Evolutionary conservation across 2,113 vertebrate species (phyloP), one percentile per base, ranked within the genome.

Genomic region (Okapia johnstoni): DNA sequence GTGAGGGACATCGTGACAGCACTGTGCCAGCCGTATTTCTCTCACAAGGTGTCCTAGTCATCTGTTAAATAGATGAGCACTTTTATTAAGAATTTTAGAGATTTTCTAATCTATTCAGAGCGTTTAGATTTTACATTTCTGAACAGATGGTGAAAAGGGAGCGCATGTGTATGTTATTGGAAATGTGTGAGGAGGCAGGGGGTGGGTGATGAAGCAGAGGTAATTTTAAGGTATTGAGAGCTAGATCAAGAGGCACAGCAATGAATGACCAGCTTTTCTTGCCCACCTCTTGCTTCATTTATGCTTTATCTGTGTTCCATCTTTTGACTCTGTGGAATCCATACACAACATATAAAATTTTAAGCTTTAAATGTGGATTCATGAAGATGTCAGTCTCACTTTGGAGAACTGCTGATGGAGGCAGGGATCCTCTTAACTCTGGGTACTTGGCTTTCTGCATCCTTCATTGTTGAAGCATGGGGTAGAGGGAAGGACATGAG

Each of bases 81-180:
- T 26, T 96, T 88, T 96, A 88, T 90, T 97, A 93, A 90, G 28
- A 16, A 1, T 54, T 89, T 40, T 28, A 96, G 66, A 97, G 58
- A 63, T 97, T 55, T 97, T 95, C 85, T 98, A 80, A 95, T 54
- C 63, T 43, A 93, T 60, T 66, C 66, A 96, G 70, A 52, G 55
- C 43, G 19, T 92, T 93, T 96, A 33, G 84, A 95, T 96, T 87
- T 55, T 92, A 28, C 26, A 28, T 90, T 77, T 97, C 95, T 52
- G 97, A 95, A 40, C 77, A 98, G 96, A 98, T 98, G 94, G 96
- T 97, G 90, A 95, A 98, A 96, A 85, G 55, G 60, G 40, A 89
- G 52, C 9, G 12, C 97, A 48, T 50, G 52, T 52, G 40, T 85
- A 7, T 70, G 88, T 84, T 30, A 80, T 0, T 16, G 0, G 0